phyloP scores from a whole-genome alignment of 2,888 invertebrate genomes.

The Synanthedon tipuliformis region DNA sequence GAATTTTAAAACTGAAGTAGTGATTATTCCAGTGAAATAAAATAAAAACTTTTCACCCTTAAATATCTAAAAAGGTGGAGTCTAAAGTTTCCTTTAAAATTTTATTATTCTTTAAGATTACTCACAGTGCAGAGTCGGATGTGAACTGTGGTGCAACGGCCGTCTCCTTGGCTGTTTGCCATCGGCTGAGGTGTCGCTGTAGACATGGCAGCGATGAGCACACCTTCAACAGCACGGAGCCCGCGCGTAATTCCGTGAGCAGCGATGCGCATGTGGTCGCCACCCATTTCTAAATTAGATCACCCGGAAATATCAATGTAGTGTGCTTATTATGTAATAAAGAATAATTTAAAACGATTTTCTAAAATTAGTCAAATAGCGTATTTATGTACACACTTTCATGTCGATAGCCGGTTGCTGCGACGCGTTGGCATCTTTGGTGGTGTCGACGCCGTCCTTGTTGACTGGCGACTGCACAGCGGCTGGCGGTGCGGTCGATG shows the following conservation, averaged over 20 bases:
- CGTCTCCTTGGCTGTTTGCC: constrained; percentile 74
- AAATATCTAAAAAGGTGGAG: neutral
- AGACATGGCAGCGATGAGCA: constrained; percentile 80
- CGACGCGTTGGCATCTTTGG: constrained; percentile 38
- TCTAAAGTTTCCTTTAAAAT: neutral
- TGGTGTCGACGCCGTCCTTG: constrained; percentile 47
- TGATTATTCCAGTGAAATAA: neutral
- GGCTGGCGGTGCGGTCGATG: constrained; percentile 24
- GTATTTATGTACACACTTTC: constrained; percentile 38
- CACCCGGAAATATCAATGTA: too few relatives aligned
- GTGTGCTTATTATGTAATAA: too few relatives aligned
- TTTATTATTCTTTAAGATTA: constrained; percentile 2
- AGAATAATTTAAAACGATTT: too few relatives aligned
- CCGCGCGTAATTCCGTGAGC: constrained; percentile 85
- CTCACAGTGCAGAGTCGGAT: constrained; percentile 73
- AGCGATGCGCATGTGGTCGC: constrained; percentile 81
- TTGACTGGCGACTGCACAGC: constrained; percentile 38
- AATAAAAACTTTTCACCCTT: neutral
- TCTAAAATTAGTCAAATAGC: too few relatives aligned
- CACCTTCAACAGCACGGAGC: constrained; percentile 83
- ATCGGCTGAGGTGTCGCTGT: constrained; percentile 64
- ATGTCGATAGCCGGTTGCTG: constrained; percentile 49
- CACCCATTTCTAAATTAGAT: constrained; percentile 83
- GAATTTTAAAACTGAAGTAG: too few relatives aligned
- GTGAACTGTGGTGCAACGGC: constrained; percentile 77